Base-by-base conservation (phyloP, 2,888 invertebrate genomes). In the Temnothorax unifasciatus region DNA sequence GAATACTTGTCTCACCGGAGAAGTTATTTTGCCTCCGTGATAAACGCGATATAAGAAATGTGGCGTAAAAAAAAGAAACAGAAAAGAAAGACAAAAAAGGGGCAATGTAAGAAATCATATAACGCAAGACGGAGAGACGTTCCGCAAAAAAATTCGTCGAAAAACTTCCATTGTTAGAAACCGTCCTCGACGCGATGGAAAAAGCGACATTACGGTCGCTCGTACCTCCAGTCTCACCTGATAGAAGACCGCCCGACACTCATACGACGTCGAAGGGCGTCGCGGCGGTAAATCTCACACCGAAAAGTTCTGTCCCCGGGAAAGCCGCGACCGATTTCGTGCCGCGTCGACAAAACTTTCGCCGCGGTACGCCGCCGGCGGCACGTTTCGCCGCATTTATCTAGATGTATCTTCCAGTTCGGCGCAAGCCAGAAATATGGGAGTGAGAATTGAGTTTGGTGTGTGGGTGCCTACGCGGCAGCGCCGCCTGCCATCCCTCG, bases 321-420 rank as follows among this genome's bases (percentile, higher is more conserved):
- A 59, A 69, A 57, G 54, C 64, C 34, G 50, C 57, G 79, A 34
- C 59, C 79, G 79, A 61, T 73, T 77, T 73, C 73, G 59, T 13
- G 44, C 9, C 71, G 57, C 57, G 66, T 71, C 50, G 63, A 89
- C 90, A 86, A 92, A 90, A 92, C 74, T 91, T 91, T 89, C 82
- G 63, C 91, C 74, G 83, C 64, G 79, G 47, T 74, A 54, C 54
- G 44, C 74, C 85, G 64, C 63, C 86, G 84, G 74, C 87, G 91
- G 92, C 94, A 93, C 94, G 94, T 94, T 93, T 91, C 92, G 92
- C 90, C 93, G 93, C 93, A 93, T 94, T 94, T 94, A 94, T 94
- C 94, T 94, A 92, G 94, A 93, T 94, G 93, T 94, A 92, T 93
- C 94, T 92, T 93, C 90, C 89, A 88, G 91, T 92, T 92, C 91